These are phyloP conservation scores for Helicoverpa armigera DNA, from an alignment of 1,140 invertebrate species.

Conservation along the genomic window DNA sequence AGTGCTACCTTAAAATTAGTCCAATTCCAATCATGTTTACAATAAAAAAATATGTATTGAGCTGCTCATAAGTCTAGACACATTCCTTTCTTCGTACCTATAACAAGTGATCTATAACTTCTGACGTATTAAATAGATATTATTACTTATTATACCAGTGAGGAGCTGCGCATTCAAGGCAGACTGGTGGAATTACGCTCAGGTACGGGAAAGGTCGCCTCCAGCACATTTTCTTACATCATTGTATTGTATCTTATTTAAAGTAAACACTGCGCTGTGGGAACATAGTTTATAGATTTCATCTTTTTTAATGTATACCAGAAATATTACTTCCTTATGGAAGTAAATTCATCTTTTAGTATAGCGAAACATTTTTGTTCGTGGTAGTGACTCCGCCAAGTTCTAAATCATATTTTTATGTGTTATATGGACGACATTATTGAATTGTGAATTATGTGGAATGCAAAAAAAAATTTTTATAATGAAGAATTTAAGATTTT, in stretches of 20 bases:
- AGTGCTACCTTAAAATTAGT: no score
- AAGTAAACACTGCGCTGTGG: conserved; percentile 1
- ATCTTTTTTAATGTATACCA: neutral
- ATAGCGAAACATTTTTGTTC: neutral
- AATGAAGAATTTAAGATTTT: neutral
- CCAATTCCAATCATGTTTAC: no score
- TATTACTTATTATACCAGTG: neutral
- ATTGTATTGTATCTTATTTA: neutral
- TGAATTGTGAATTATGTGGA: no score
- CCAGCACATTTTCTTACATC: conserved; percentile 30
- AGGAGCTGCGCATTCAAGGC: conserved; percentile 29
- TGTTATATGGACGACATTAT: no score
- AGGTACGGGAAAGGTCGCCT: conserved; percentile 18
- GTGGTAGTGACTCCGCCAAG: neutral
- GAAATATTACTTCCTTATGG: neutral
- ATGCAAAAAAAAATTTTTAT: neutral
- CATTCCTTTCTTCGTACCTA: no score
- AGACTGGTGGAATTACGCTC: conserved; percentile 21
- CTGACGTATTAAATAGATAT: neutral
- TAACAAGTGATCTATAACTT: no score
- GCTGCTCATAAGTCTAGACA: no score
- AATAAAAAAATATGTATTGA: no score
- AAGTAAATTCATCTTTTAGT: neutral
- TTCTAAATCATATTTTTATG: neutral
- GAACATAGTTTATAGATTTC: neutral